Base-by-base conservation (phyloP, 2,113 vertebrate genomes). In the Athene noctua region DNA sequence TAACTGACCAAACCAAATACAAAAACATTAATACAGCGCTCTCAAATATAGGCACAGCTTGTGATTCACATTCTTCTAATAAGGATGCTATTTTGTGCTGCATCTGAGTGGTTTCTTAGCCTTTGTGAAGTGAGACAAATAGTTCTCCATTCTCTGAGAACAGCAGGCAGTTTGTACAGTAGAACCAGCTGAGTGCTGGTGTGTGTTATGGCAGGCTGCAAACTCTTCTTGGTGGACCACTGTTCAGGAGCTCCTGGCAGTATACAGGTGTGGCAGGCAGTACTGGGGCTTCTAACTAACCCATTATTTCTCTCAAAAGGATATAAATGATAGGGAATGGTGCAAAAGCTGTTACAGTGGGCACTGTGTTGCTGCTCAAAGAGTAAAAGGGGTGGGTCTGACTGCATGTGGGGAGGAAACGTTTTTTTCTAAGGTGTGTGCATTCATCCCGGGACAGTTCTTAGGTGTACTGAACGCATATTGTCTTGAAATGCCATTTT, bases 111-210 rank as follows among this genome's bases (percentile, higher is more conserved):
- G 65, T 89, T 96, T 73, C 70, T 89, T 87, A 63, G 65, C 70
- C 77, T 93, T 91, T 94, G 80, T 95, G 77, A 89, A 95, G 52
- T 13, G 73, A 89, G 62, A 85, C 83, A 94, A 92, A 94, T 71
- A 84, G 27, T 92, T 87, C 29, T 74, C 38, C 49, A 0, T 92
- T 92, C 66, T 88, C 44, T 62, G 77, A 87, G 86, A 75, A 51
- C 77, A 94, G 91, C 91, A 81, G 94, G 86, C 65, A 80, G 81
- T 63, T 49, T 52, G 65, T 71, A 8, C 30, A 80, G 71, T 79
- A 79, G 86, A 87, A 51, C 47, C 86, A 91, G 80, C 61, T 36
- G 71, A 66, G 75, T 34, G 77, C 75, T 88, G 57, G 2, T 34
- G 61, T 42, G 55, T 38, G 25, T 70, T 44, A 30, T 14, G 58